Evolutionary conservation across 2,888 invertebrate genomes (phyloP).

Genomic region (Limenitis camilla): DNA sequence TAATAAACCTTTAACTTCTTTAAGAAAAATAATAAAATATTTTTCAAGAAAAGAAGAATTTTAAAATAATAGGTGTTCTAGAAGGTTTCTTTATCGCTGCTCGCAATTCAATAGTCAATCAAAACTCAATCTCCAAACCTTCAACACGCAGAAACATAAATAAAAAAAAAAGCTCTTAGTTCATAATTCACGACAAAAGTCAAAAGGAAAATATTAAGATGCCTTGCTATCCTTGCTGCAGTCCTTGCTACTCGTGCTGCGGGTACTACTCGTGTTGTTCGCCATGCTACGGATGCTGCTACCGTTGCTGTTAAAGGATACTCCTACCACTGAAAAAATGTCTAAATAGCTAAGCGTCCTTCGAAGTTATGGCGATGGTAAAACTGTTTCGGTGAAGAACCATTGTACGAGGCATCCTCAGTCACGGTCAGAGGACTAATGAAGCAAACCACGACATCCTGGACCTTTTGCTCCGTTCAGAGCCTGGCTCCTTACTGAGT

Average conservation of each 20-base stretch:
- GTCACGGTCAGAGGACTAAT: neutral
- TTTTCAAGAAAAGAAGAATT: too few species aligned
- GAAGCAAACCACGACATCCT: neutral
- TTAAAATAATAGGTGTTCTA: too few species aligned
- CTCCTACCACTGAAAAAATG: too few species aligned
- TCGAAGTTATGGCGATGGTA: constrained; percentile 7
- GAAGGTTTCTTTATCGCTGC: constrained; percentile 29
- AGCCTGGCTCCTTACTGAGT: neutral
- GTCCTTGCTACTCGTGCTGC: constrained; percentile 35
- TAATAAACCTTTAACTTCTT: too few species aligned
- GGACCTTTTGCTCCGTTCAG: neutral
- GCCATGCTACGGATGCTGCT: constrained; percentile 37
- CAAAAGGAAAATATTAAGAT: constrained; percentile 18
- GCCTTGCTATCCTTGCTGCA: constrained; percentile 43
- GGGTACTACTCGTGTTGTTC: constrained; percentile 36
- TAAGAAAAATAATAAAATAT: too few species aligned
- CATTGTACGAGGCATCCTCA: neutral
- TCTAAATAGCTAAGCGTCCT: neutral
- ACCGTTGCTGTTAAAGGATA: constrained; percentile 25
- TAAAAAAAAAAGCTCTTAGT: neutral
- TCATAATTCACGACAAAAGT: neutral
- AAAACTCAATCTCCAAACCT: constrained; percentile 39
- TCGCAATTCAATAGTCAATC: constrained; percentile 23
- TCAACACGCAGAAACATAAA: constrained; percentile 32
- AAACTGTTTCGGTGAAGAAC: constrained; percentile 10